Conservation (phyloP, 2,113 vertebrate species). For the Apeltes quadracus region DNA sequence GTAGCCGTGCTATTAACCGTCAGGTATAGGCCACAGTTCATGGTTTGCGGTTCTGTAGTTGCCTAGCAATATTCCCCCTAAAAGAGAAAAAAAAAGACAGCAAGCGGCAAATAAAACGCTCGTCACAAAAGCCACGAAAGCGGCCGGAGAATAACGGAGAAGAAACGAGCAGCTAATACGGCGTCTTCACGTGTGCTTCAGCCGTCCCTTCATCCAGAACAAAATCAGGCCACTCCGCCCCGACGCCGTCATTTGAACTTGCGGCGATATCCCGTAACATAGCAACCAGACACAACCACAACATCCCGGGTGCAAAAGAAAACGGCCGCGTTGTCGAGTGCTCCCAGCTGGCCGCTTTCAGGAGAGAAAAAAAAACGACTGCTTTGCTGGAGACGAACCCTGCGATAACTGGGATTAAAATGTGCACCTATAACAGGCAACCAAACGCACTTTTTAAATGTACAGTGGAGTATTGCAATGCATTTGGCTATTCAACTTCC, state of each 20-base stretch:
- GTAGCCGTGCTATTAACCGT: background rate
- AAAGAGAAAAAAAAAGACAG: background rate
- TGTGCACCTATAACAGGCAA: background rate
- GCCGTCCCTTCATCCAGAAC: background rate
- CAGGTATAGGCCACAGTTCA: background rate
- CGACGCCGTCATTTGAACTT: background rate
- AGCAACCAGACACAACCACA: slow-evolving; percentile 5
- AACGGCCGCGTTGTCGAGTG: background rate
- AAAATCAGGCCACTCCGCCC: background rate
- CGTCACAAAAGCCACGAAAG: background rate
- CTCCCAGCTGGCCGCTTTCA: background rate
- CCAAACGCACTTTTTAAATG: background rate
- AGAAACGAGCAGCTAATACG: background rate
- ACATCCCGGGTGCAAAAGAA: background rate
- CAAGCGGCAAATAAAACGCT: background rate
- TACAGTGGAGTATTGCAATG: background rate
- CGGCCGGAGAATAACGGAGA: background rate
- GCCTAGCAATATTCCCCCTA: background rate
- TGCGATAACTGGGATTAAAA: slow-evolving; percentile 3
- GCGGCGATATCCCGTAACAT: background rate
- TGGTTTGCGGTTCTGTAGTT: background rate
- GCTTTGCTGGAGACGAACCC: background rate
- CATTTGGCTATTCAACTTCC: background rate
- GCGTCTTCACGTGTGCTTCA: background rate
- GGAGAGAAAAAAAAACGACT: background rate